Evolutionary conservation across 2,888 invertebrate species (phyloP), one percentile per base, ranked within the genome.

Genomic region (Gibbula magus): DNA sequence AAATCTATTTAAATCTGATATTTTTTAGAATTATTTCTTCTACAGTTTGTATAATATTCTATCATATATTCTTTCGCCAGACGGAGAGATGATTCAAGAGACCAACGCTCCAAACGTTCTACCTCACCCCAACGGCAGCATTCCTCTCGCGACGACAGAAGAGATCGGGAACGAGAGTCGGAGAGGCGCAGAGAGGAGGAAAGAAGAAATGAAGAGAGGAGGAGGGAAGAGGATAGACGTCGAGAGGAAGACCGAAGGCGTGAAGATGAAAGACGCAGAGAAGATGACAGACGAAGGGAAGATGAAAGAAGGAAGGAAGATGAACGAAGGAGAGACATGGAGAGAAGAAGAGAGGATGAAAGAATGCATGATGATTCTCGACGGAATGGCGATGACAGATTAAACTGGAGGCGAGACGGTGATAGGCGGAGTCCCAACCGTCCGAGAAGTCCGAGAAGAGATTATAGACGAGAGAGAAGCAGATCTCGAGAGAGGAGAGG

Each of bases 281-380:
- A 82, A 77, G 76, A 82, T 80, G 80, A 83, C 74, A 78, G 84
- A 82, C 76, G 80, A 81, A 79, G 32, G 80, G 76, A 78, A 79
- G 79, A 79, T 79, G 81, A 77, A 81, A 83, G 77, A 82, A 80
- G 78, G 74, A 80, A 61, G 81, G 32, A 56, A 79, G 52, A 20
- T 35, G 54, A 51, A 73, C 29, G 66, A 20, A 66, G 79, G 25
- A 80, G 52, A 52, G 78, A 76, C 20, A 77, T 77, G 61, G 56
- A 74, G 70, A 75, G 5, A 53, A 74, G 70, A 32, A 20, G n/a
- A 74, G 78, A 51, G n/a, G 80, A 74, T 73, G 56, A 76, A 73
- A 79, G 74, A 25, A 53, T 56, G 20, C 22, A n/a, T 18, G 66
- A 29, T 52, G 80, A 79, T 18, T 70, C 67, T 52, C 35, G 22